Base-by-base conservation (phyloP, 2,797 vertebrate species). In the Octomys mimax region DNA sequence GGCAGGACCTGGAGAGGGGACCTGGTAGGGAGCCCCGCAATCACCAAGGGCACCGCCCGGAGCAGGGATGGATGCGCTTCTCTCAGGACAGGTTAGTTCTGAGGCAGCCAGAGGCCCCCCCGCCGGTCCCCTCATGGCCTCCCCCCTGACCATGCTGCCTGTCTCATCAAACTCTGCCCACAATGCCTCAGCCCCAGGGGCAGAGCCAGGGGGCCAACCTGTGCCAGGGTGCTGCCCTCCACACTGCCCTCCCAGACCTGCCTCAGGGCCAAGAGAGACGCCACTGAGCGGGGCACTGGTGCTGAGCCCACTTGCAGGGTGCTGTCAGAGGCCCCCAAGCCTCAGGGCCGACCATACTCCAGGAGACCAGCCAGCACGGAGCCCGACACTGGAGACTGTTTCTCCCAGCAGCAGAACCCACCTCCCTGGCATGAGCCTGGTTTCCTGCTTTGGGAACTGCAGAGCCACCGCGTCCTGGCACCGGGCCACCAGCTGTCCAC, bases 311-410 rank as follows among this genome's bases (percentile, higher is more conserved):
- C 36, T 39, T n/a, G 26, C 16, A 19, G 59, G 9, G 61, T 31
- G 71, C 28, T 28, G 46, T 71, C 57, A 8, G 1, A 22, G 24
- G 59, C 33, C 36, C 66, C 9, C 0, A 10, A 10, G 46, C 73
- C 6, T 19, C 52, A 16, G 31, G 5, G 70, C 24, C 3, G 24
- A 87, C 49, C 1, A 10, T 2, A 18, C 39, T 26, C 12, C 77
- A 59, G 68, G 10, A 33, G 36, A 77, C 36, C 19, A 2, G 12
- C 71, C 70, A 26, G 39, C 11, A 19, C 8, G 59, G 28, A 42
- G 21, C 5, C n/a, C 1, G 0, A 2, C 39, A 22, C 1, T 11
- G 31, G 36, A 64, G 11, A n/a, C 22, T 36, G 36, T 14, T 66
- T 10, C 59, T 24, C 18, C 31, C 64, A 6, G 19, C 75, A 22